phyloP scores from a whole-genome alignment of 2,113 vertebrate species.

The Laterallus jamaicensis region DNA sequence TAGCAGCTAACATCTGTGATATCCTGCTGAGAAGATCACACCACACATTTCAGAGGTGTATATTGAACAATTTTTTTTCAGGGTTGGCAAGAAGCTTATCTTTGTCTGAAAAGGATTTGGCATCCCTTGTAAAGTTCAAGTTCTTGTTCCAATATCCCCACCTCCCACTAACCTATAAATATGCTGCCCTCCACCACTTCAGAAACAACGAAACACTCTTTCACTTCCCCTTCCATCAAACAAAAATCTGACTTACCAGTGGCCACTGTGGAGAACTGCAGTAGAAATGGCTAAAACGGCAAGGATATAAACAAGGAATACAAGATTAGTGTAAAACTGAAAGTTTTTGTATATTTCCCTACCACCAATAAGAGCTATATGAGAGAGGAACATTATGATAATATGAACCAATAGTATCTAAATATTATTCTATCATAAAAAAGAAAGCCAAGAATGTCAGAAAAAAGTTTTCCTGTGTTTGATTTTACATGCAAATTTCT shows the following conservation, averaged over 20 bases:
- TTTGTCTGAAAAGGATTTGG: not conserved
- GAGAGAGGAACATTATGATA: not conserved
- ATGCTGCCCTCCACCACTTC: rapidly evolving
- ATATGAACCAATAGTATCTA: not conserved
- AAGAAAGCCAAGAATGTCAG: not conserved
- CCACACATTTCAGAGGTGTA: not conserved
- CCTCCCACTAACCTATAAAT: not conserved
- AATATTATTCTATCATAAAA: not conserved
- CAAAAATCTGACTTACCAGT: not conserved
- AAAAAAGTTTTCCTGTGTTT: not conserved
- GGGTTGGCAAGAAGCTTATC: not conserved
- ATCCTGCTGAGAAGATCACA: not conserved
- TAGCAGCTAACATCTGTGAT: not conserved
- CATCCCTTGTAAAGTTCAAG: not conserved
- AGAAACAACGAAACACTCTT: not conserved
- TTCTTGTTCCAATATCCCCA: not conserved
- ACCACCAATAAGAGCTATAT: not conserved
- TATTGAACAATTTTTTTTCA: not conserved
- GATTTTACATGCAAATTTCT: not conserved
- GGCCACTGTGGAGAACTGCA: not conserved
- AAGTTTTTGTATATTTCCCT: not conserved
- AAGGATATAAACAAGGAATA: not conserved
- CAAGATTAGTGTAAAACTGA: not conserved
- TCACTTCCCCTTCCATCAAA: not conserved
- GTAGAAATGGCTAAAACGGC: not conserved